Evolutionary conservation across 2,797 vertebrate species (phyloP).

Genomic region (Otus scops): DNA sequence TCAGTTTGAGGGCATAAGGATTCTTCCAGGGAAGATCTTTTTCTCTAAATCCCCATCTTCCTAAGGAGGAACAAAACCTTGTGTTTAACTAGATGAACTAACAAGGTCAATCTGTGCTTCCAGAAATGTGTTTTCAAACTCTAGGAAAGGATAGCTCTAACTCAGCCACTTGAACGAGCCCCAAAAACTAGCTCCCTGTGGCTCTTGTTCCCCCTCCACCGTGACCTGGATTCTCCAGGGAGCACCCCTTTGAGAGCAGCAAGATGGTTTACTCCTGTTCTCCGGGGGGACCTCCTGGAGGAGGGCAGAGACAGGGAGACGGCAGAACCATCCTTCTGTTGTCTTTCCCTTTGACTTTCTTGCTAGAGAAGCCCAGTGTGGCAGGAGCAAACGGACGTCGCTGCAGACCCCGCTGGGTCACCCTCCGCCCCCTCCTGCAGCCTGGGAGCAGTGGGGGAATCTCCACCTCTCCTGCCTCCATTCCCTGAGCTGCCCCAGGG

Average conservation of each 20-base stretch:
- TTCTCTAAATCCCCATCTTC: not conserved
- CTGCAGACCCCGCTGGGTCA: not conserved
- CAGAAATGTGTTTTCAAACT: not conserved
- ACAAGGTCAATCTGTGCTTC: not conserved
- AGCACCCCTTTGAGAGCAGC: accelerated
- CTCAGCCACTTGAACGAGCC: not conserved
- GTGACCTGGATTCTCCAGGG: not conserved
- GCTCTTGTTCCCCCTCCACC: not conserved
- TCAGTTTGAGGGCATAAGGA: not conserved
- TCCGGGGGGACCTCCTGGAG: accelerated
- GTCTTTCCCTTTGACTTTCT: not conserved
- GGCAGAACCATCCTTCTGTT: not conserved
- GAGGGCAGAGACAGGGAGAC: not conserved
- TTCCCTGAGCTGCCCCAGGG: not conserved
- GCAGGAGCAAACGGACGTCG: accelerated
- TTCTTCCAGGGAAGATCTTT: not conserved
- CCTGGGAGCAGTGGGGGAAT: accelerated
- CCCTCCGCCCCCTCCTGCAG: not conserved
- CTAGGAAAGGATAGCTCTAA: not conserved
- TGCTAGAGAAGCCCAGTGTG: accelerated
- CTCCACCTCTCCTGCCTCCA: not conserved
- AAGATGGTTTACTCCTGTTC: not conserved
- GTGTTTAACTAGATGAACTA: not conserved
- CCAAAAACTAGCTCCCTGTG: not conserved
- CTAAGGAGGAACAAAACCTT: not conserved